Evolutionary conservation across 2,888 invertebrate genomes (phyloP).

Genomic region (Drosophila ustulata): DNA sequence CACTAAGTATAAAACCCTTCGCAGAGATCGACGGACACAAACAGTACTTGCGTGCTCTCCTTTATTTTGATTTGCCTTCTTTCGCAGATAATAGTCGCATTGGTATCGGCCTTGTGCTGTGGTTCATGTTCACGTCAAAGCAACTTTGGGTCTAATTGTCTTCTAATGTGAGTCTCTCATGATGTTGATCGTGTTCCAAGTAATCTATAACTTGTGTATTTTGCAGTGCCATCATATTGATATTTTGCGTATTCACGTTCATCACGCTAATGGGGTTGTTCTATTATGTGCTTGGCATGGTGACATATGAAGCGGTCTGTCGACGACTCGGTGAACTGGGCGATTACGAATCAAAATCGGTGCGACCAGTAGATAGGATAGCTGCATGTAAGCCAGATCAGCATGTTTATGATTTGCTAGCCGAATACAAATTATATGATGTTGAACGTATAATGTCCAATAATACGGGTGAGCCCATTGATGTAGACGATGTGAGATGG

Average conservation of each 20-base stretch:
- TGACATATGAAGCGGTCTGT: conserved; percentile 89
- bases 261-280: conserved; percentile 89
- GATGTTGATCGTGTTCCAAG: neutral
- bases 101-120: conserved; percentile 5
- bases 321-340: neutral
- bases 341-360: neutral
- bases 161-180: conserved; percentile 18
- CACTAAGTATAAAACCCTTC: too few species aligned
- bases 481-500: neutral
- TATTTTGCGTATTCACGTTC: conserved; percentile 90
- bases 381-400: conserved; percentile 2
- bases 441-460: neutral
- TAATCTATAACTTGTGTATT: neutral
- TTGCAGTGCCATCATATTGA: conserved; percentile 89
- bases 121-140: conserved; percentile 2
- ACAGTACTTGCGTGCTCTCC: too few species aligned
- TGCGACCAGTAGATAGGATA: neutral
- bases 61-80: too few species aligned
- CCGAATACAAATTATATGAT: conserved; percentile 1
- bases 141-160: conserved; percentile 16
- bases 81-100: conserved; percentile 22
- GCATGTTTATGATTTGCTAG: neutral
- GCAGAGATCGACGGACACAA: too few species aligned
- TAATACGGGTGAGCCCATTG: neutral
- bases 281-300: conserved; percentile 89